These are phyloP conservation scores for Clarias batrachus DNA, from an alignment of 2,113 vertebrate species.

Conservation along the genomic window DNA sequence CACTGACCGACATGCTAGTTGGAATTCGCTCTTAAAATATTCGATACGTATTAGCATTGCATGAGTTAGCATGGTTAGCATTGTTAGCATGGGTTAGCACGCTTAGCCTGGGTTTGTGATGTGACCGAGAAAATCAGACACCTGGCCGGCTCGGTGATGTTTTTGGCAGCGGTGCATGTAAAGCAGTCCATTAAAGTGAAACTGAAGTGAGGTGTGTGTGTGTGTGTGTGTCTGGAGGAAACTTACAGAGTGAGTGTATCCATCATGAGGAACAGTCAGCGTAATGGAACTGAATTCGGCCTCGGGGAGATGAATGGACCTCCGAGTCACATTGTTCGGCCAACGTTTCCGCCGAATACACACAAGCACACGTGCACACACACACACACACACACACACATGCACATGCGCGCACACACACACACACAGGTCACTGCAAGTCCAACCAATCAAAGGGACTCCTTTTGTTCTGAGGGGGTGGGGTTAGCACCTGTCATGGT, in stretches of 20 bases:
- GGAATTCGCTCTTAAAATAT: background rate
- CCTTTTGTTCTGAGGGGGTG: background rate
- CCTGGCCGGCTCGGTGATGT: slow-evolving; percentile 3
- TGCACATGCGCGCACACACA: background rate
- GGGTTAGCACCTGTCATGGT: background rate
- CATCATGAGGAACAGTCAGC: slow-evolving; percentile 46
- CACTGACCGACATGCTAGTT: background rate
- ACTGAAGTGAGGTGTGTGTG: slow-evolving; percentile 18
- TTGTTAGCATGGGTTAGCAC: background rate
- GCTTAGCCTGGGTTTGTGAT: slow-evolving; percentile 14
- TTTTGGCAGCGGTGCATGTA: slow-evolving; percentile 4
- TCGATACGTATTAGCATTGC: background rate
- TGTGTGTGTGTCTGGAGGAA: slow-evolving; percentile 21
- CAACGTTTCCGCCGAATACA: slow-evolving; percentile 11
- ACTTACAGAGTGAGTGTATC: slow-evolving; percentile 34
- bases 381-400: background rate
- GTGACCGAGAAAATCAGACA: background rate
- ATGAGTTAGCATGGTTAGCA: background rate
- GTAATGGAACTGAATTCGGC: slow-evolving; percentile 35
- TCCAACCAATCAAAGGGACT: background rate
- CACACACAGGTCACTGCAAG: background rate
- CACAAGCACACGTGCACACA: background rate
- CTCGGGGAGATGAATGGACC: slow-evolving; percentile 31
- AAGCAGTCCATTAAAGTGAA: slow-evolving; percentile 31
- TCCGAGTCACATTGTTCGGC: slow-evolving; percentile 20